Evolutionary conservation across 92 coral and sea anemone genomes (phyloP).

Genomic region (Parazoanthus atlanticus): DNA sequence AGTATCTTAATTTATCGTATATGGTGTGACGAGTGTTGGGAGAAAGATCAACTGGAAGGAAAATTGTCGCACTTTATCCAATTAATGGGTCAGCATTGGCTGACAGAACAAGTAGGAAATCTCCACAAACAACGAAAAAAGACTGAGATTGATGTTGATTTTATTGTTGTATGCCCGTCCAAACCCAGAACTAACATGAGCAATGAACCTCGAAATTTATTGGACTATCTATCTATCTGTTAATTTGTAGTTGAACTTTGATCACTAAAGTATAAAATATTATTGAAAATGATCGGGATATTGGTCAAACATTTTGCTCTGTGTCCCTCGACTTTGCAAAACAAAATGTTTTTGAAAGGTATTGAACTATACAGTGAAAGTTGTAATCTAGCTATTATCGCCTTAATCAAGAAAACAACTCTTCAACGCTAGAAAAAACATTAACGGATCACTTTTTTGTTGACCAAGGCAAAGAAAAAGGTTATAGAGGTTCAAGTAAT

Average conservation of each 20-base stretch:
- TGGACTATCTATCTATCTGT: too few relatives aligned
- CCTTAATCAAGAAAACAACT: constrained; percentile 18
- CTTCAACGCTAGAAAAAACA: constrained; percentile 13
- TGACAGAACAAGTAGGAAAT: neutral
- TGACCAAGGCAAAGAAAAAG: neutral
- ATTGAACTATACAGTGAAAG: neutral
- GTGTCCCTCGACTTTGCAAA: neutral
- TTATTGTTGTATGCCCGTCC: neutral
- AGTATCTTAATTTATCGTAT: neutral
- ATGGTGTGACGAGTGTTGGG: neutral
- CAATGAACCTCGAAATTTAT: neutral
- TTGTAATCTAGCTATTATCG: neutral
- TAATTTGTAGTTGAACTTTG: neutral
- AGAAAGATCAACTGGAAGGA: neutral
- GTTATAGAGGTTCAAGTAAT: constrained; percentile 24
- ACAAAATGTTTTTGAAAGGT: neutral
- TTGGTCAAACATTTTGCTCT: neutral
- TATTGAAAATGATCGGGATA: neutral
- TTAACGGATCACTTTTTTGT: constrained; percentile 5
- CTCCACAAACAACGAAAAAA: neutral
- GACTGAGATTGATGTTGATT: neutral
- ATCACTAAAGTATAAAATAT: neutral
- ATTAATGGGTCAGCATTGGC: neutral
- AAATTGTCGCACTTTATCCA: neutral
- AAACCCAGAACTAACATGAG: neutral